Base-by-base conservation (phyloP, 2,113 vertebrate species). In the Atractosteus spatula region DNA sequence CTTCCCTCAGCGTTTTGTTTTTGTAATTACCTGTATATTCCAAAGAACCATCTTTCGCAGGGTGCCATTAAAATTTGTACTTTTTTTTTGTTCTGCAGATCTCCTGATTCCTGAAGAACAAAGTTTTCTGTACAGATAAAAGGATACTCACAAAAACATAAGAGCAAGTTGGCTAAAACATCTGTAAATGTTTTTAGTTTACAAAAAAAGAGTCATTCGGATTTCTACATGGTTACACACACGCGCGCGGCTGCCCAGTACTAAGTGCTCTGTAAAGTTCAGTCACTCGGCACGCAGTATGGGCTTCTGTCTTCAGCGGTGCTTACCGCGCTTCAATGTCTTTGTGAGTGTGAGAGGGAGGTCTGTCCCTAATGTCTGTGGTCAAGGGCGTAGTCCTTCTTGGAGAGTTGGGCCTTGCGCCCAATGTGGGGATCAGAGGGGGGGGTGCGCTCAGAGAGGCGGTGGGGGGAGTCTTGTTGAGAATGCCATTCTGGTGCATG, bases 321-420 rank as follows among this genome's bases (percentile, higher is more conserved):
- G 29, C 82, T 96, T 91, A 99, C 81, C 97, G 95, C 3, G 97
- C 96, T 82, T 99, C 97, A 0, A 99, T 98, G 87, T 99, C 96
- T 92, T 99, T 99, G 86, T 98, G 95, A 17, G 92, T 92, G 80
- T 95, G 94, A 66, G 94, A 94, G 59, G 95, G 85, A 0, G 96
- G 90, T 85, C 95, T 92, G 89, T 98, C 97, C 85, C 96, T 91
- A 77, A 97, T 94, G 85, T 99, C 97, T 69, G 96, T 76, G 0
- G 92, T 87, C 89, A 98, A 84, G 80, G 97, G 94, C 7, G 95
- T 97, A 94, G 97, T 99, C 96, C 96, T 96, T 83, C 96, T 86
- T 57, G 96, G 96, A 4, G 96, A 98, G 62, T 90, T 91, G 0
- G 96, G 92, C 70, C 96, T 91, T 47, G 91, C 91, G 16, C 96